A percentile compares a stretch with the other conserved stretches of the same genome.
Evolutionary conservation across 2,113 vertebrate genomes (phyloP).

Genomic region (Prietella phreatophila): DNA sequence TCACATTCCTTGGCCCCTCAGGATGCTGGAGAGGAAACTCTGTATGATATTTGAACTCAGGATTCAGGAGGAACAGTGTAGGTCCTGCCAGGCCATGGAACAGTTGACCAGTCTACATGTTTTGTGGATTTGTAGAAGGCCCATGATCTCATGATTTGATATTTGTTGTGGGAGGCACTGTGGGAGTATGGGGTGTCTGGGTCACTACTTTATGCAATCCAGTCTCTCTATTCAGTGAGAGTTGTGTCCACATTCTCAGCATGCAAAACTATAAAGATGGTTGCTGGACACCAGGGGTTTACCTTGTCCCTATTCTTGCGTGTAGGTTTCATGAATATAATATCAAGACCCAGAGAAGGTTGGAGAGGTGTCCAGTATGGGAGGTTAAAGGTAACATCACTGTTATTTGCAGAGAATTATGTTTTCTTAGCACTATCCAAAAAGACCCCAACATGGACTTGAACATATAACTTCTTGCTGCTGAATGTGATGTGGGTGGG

Average conservation of each 20-base stretch:
- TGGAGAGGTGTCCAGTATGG: not conserved
- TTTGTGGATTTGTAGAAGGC: not conserved
- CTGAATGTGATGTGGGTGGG: not conserved
- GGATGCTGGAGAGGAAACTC: not conserved
- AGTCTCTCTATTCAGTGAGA: not conserved
- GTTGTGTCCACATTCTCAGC: not conserved
- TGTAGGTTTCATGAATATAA: not conserved
- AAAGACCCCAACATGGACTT: not conserved
- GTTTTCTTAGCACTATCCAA: not conserved
- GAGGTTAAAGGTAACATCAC: not conserved
- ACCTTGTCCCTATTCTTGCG: not conserved
- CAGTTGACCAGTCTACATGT: not conserved
- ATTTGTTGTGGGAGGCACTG: not conserved
- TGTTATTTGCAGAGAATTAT: not conserved
- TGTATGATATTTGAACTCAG: not conserved
- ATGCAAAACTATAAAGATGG: not conserved
- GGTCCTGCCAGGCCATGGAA: not conserved
- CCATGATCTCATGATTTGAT: not conserved
- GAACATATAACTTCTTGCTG: not conserved
- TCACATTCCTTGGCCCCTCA: no score
- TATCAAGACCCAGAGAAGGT: not conserved
- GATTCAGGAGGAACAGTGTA: not conserved
- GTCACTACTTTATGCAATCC: not conserved
- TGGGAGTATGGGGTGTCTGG: not conserved
- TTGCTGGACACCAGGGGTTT: not conserved